Evolutionary conservation across 2,113 vertebrate genomes (phyloP).

Genomic region (Brachyhypopomus occidentalis): DNA sequence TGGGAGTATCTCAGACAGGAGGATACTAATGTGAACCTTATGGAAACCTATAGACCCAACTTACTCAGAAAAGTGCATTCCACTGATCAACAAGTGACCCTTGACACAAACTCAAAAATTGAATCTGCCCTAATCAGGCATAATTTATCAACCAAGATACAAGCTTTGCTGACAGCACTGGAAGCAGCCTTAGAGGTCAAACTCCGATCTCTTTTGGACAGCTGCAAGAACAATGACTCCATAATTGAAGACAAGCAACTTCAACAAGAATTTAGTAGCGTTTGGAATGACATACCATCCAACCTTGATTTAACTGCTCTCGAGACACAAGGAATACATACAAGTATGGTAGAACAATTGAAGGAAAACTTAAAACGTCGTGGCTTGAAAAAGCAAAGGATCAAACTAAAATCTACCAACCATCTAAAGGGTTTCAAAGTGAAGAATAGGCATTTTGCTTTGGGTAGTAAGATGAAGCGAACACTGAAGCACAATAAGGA

Average conservation of each 20-base stretch:
- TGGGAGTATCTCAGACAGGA: slow-evolving; percentile 62
- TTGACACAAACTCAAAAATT: slow-evolving; percentile 53
- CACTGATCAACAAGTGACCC: slow-evolving; percentile 57
- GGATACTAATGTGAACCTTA: slow-evolving; percentile 50
- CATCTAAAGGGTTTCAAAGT: slow-evolving; percentile 59
- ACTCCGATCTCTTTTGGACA: slow-evolving; percentile 59
- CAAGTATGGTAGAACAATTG: slow-evolving; percentile 60
- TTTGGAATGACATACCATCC: slow-evolving; percentile 68
- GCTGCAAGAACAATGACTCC: slow-evolving; percentile 55
- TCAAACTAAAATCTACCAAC: slow-evolving; percentile 49
- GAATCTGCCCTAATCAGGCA: slow-evolving; percentile 57
- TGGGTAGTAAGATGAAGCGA: slow-evolving; percentile 66
- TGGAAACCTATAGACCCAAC: slow-evolving; percentile 61
- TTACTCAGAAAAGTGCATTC: slow-evolving; percentile 59
- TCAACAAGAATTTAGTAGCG: slow-evolving; percentile 67
- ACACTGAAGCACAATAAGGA: slow-evolving; percentile 64
- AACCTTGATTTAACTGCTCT: slow-evolving; percentile 61
- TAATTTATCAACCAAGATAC: slow-evolving; percentile 60
- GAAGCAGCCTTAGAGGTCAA: slow-evolving; percentile 63
- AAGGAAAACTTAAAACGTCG: slow-evolving; percentile 63
- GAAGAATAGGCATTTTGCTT: slow-evolving; percentile 65
- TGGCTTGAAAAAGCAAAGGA: slow-evolving; percentile 65
- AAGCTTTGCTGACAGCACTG: slow-evolving; percentile 60
- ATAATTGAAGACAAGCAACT: slow-evolving; percentile 61
- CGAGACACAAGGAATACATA: slow-evolving; percentile 63